Conservation (phyloP, 2,113 vertebrate genomes). For the Pygoscelis antarcticus region DNA sequence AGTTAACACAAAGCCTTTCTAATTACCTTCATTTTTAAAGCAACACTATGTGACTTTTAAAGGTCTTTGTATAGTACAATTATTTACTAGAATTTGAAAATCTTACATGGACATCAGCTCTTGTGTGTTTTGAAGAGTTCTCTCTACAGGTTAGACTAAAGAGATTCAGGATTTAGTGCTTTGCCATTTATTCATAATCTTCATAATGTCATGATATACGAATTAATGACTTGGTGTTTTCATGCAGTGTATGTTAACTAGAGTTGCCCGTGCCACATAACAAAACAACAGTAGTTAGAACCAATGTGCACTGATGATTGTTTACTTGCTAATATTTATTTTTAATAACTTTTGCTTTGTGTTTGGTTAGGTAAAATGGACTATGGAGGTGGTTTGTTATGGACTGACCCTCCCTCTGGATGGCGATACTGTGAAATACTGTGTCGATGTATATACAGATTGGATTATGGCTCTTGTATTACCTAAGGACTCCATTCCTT, state of each 20-base stretch:
- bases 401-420: conserved; percentile 92
- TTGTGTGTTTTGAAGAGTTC: not conserved
- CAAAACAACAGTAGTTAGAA: no score
- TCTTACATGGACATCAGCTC: not conserved
- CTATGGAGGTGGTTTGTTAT: conserved; percentile 96
- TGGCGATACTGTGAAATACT: conserved; percentile 93
- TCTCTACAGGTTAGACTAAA: not conserved
- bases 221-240: not conserved
- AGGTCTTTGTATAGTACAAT: not conserved
- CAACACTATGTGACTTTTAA: not conserved
- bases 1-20: not conserved
- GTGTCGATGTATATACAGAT: conserved; percentile 96
- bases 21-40: not conserved
- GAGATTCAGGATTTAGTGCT: not conserved
- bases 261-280: not conserved
- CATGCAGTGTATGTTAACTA: not conserved
- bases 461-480: conserved; percentile 96
- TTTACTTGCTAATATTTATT: not conserved
- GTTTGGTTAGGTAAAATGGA: conserved; percentile 91
- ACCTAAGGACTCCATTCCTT: conserved; percentile 91
- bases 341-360: not conserved
- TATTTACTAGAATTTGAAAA: not conserved
- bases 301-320: not conserved
- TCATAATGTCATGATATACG: not conserved
- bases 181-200: not conserved